These are phyloP conservation scores for Ardeotis arabs DNA, from an alignment of 2,113 vertebrate genomes.

Conservation along the genomic window DNA sequence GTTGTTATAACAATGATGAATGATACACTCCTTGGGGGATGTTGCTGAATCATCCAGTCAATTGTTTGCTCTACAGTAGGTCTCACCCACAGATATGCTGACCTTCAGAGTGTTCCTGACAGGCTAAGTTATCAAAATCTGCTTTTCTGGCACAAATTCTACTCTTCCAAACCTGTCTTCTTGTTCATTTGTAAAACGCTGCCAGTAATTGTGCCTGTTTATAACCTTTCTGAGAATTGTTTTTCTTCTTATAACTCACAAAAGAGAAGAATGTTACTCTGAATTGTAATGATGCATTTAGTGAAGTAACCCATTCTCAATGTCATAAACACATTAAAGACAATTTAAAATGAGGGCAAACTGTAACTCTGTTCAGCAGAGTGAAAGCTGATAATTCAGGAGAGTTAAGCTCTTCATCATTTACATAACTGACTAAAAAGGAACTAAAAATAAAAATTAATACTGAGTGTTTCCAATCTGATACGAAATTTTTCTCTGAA, in stretches of 20 bases:
- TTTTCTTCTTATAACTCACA: neutral
- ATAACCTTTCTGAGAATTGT: neutral
- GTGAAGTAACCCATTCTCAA: neutral
- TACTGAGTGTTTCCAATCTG: neutral
- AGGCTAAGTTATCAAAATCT: constrained; percentile 69
- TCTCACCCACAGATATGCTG: constrained; percentile 59
- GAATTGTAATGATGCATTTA: neutral
- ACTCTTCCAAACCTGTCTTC: constrained; percentile 9
- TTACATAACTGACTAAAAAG: neutral
- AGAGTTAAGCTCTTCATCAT: neutral
- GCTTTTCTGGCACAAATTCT: constrained; percentile 48
- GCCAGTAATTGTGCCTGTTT: neutral
- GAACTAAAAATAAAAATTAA: constrained; percentile 2
- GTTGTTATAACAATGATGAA: constrained; percentile 71
- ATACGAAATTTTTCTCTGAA: neutral
- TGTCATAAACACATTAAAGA: neutral
- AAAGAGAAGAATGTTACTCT: neutral
- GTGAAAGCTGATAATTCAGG: neutral
- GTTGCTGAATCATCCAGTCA: constrained; percentile 69
- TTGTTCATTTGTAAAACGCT: constrained; percentile 16
- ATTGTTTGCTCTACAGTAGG: constrained; percentile 57
- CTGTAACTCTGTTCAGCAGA: neutral
- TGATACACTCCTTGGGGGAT: constrained; percentile 23
- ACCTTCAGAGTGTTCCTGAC: constrained; percentile 67
- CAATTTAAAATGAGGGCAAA: neutral